A percentile compares a stretch with the other conserved stretches of the same genome.
These are phyloP conservation scores for Dendrocopos noguchii DNA, from an alignment of 2,113 vertebrate species.

Conservation along the genomic window DNA sequence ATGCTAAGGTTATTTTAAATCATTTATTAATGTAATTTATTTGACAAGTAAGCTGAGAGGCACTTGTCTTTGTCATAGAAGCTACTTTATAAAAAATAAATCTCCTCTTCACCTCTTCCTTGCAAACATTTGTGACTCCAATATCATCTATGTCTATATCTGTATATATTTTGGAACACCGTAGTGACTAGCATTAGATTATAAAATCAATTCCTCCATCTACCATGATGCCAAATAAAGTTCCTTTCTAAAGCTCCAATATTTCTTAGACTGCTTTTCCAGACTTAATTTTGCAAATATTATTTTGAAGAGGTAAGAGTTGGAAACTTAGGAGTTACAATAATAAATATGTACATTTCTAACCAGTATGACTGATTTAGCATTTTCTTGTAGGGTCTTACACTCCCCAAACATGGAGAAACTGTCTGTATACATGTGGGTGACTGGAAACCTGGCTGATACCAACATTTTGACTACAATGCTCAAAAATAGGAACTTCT, in stretches of 20 bases:
- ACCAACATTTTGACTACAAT: not conserved
- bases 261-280: not conserved
- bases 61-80: not conserved
- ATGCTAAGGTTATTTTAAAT: not conserved
- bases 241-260: not conserved
- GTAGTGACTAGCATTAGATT: not conserved
- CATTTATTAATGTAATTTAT: not conserved
- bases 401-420: not conserved
- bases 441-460: not conserved
- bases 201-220: conserved; percentile 1
- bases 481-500: conserved; percentile 8
- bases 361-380: not conserved
- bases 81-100: not conserved
- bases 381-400: not conserved
- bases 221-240: not conserved
- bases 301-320: not conserved
- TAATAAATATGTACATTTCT: not conserved
- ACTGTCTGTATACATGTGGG: not conserved
- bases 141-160: not conserved
- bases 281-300: not conserved
- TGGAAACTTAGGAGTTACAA: not conserved
- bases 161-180: not conserved
- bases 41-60: not conserved
- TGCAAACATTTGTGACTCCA: not conserved
- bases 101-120: not conserved